Evolutionary conservation across 2,113 vertebrate species (phyloP).

Genomic region (Chamaea fasciata): DNA sequence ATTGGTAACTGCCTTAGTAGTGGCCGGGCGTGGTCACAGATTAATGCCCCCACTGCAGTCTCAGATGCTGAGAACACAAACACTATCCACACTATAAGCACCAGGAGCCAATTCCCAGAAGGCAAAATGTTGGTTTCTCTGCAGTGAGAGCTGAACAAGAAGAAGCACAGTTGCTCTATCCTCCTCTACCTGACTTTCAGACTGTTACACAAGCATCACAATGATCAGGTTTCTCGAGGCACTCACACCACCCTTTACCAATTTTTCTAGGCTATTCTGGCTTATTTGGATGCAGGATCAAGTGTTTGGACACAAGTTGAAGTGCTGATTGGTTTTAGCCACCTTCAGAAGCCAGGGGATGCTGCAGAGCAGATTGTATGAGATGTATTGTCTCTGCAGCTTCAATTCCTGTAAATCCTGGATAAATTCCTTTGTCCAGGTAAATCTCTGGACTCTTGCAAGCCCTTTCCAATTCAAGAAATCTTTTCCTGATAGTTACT

Average conservation of each 20-base stretch:
- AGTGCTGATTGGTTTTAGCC: not conserved
- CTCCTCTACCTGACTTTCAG: not conserved
- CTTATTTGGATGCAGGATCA: not conserved
- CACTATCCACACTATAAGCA: rapidly evolving
- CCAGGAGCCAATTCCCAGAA: not conserved
- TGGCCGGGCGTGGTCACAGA: rapidly evolving
- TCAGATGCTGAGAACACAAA: not conserved
- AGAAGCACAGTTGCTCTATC: not conserved
- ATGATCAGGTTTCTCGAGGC: not conserved
- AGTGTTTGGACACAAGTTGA: not conserved
- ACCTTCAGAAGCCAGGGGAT: rapidly evolving
- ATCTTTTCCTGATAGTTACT: not conserved
- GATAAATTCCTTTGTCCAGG: not conserved
- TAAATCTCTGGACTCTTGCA: not conserved
- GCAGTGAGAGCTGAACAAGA: not conserved
- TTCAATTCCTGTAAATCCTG: not conserved
- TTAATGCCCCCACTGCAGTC: not conserved
- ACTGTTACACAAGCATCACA: rapidly evolving
- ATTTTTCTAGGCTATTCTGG: not conserved
- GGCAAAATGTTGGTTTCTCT: not conserved
- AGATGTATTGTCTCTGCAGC: not conserved
- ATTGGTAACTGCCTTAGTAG: not conserved
- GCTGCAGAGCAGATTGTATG: not conserved
- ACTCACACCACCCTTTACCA: not conserved
- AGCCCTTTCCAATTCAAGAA: not conserved